Base-by-base conservation (phyloP, 2,113 vertebrate species). In the Athene cunicularia region DNA sequence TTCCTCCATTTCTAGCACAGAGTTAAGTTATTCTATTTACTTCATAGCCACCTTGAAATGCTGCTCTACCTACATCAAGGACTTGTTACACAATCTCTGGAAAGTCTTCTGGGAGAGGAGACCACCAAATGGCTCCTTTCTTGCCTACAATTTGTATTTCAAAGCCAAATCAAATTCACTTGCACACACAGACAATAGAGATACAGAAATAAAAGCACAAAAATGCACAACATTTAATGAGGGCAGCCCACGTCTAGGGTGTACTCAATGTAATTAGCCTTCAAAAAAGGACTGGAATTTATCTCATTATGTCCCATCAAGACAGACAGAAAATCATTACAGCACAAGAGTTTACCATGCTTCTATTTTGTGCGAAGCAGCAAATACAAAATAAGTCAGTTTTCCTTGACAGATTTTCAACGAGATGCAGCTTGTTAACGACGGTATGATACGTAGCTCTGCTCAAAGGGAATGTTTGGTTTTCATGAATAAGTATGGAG, bases 301-400 rank as follows among this genome's bases (percentile, higher is more conserved):
- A 95, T 95, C 74, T 93, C 92, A 88, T 95, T 97, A 96, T 70
- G 50, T 58, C 87, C 90, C 95, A 97, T 90, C 95, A 90, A 97
- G 70, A 96, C 60, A 80, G 93, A 94, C 89, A 97, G 91, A 96
- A 97, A 97, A 97, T 96, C 94, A 97, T 76, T 97, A 95, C 5
- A 12, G 30, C 95, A 93, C 41, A 88, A 56, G 60, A 86, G 58
- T 96, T 95, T 94, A 92, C 80, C 5, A 7, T 12, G 77, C 21
- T 82, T 96, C 50, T 88, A 43, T 85, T 90, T 79, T 76, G 66
- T 75, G 49, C 90, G 87, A 98, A 95, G 64, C 71, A 95, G 63
- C 32, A 91, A 67, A 91, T 63, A 88, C 71, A 95, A 93, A 86
- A 64, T 82, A 88, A 96, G 52, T 86, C 52, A 93, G 76, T 74